Evolutionary conservation across 2,113 vertebrate genomes (phyloP).

Genomic region (Plestiodon gilberti): DNA sequence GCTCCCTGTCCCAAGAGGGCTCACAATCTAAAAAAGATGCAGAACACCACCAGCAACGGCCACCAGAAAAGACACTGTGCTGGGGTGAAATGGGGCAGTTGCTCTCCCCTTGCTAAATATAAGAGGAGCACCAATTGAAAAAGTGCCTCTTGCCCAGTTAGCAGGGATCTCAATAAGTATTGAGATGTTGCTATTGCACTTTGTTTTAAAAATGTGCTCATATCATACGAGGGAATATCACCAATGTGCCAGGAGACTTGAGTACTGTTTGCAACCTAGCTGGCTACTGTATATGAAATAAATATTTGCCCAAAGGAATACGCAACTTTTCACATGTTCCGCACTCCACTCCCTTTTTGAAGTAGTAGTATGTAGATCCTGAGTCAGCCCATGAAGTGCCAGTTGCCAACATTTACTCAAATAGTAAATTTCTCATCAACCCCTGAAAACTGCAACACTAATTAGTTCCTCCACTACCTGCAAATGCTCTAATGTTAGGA

Average conservation of each 20-base stretch:
- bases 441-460: not conserved
- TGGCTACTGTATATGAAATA: too few relatives aligned
- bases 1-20: too few relatives aligned
- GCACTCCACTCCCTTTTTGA: not conserved
- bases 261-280: not conserved
- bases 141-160: too few relatives aligned
- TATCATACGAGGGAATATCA: not conserved
- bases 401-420: not conserved
- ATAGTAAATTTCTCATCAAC: not conserved
- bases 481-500: not conserved
- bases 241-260: not conserved
- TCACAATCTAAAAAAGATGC: too few relatives aligned
- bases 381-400: not conserved
- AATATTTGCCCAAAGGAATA: not conserved
- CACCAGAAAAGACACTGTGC: too few relatives aligned
- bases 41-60: too few relatives aligned
- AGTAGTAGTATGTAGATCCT: not conserved
- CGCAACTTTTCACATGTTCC: not conserved
- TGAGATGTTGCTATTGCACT: not conserved
- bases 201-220: not conserved
- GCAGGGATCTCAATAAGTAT: too few relatives aligned
- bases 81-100: too few relatives aligned
- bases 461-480: not conserved
- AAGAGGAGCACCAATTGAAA: too few relatives aligned
- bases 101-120: too few relatives aligned